Evolutionary conservation across 2,797 vertebrate genomes (phyloP), one percentile per base, ranked within the genome.

Genomic region (Discoglossus pictus): DNA sequence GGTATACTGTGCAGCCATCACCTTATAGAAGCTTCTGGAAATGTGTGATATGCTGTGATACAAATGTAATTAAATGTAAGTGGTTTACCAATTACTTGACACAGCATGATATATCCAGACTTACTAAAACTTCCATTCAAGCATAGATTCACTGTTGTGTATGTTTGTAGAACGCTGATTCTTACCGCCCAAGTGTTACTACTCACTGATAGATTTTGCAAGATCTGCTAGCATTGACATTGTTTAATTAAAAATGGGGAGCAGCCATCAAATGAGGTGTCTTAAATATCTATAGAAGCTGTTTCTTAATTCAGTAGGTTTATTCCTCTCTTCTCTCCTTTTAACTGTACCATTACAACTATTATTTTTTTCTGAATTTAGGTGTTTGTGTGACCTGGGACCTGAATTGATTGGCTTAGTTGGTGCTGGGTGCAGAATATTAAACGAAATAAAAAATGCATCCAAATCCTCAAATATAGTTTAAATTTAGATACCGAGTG

Each of bases 381-480:
- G 20, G 46, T 52, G 17, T 27, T 23, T 50, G 12, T 51, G 25
- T 42, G 25, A 18, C 27, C 35, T 43, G 23, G 23, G n/a, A 55
- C 31, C 23, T 21, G 4, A 25, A 35, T 23, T 36, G 60, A 43
- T 42, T 52, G 23, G 47, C 17, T 39, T 21, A 18, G 6, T 2
- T 23, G 16, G 8, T 59, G 42, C 16, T 42, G 9, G 54, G 27
- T 51, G 65, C 47, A 18, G 9, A 40, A 16, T 50, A 50, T 24
- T 50, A 25, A 25, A 1, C 21, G 27, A 56, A 23, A 66, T 11
- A 36, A 48, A 54, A 27, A 12, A 38, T 13, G 17, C 46, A 51
- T 64, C 25, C 20, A 47, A 65, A 59, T 59, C 20, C 27, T 6
- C n/a, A 34, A 38, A 24, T 4, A 50, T 2, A 48, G 36, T 60